Conservation (phyloP, 1,140 invertebrate species). For the Elysia chlorotica region DNA sequence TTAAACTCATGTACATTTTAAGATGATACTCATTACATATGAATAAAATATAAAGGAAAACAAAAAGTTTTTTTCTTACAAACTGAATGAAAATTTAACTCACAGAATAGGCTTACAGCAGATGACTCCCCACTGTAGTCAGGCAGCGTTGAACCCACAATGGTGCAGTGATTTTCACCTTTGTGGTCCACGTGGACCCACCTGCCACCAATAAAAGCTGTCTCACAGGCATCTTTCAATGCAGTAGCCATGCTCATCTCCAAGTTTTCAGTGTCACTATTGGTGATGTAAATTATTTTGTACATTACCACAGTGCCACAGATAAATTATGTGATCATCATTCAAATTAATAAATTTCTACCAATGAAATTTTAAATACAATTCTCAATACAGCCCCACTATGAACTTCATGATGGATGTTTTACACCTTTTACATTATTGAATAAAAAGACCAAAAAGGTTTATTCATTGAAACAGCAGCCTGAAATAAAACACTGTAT, state of each 20-base stretch:
- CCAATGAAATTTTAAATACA: no score
- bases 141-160: slow-evolving; percentile 8
- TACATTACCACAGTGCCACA: no score
- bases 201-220: slow-evolving; percentile 19
- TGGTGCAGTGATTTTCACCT: slow-evolving; percentile 18
- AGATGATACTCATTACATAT: not conserved
- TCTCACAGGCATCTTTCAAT: slow-evolving; percentile 21
- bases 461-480: no score
- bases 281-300: no score
- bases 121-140: slow-evolving; percentile 21
- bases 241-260: slow-evolving; percentile 25
- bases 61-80: no score
- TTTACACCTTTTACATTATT: no score
- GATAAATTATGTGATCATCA: no score
- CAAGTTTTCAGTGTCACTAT: not conserved
- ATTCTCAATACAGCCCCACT: no score
- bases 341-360: no score
- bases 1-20: not conserved
- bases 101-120: slow-evolving; percentile 14
- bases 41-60: not conserved
- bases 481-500: no score
- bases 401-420: no score
- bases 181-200: slow-evolving; percentile 19
- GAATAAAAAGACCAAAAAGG: no score
- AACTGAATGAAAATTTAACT: not conserved